Percentiles rank a stretch among this genome's conserved stretches.
phyloP scores from a whole-genome alignment of 1,140 invertebrate species.

The Centruroides vittatus region DNA sequence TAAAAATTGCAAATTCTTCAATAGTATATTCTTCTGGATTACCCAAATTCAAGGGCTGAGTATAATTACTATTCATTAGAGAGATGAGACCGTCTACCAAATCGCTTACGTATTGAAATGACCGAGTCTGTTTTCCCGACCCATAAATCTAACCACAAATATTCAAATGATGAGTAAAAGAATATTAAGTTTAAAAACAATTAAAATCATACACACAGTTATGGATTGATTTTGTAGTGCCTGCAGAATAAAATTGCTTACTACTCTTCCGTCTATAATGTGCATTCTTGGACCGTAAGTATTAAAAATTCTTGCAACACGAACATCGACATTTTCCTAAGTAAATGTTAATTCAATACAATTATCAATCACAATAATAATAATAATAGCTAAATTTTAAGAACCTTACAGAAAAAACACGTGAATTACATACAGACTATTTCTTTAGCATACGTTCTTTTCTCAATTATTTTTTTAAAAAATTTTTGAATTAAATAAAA shows the following conservation, averaged over 20 bases:
- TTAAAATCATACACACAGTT: conserved; percentile 44
- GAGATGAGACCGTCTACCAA: conserved; percentile 85
- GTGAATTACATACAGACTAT: too few relatives aligned
- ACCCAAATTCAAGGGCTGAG: conserved; percentile 86
- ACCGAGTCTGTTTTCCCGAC: conserved; percentile 87
- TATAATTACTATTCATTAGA: conserved; percentile 90
- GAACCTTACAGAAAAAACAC: too few relatives aligned
- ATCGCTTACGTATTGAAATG: conserved; percentile 97
- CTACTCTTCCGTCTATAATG: conserved; percentile 95
- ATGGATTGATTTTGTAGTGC: conserved; percentile 87
- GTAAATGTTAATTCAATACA: neutral
- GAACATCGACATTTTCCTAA: conserved; percentile 73
- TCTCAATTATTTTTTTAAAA: too few relatives aligned
- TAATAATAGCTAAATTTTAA: too few relatives aligned
- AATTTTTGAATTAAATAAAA: too few relatives aligned
- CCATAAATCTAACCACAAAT: conserved; percentile 60
- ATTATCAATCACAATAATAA: too few relatives aligned
- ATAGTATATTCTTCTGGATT: conserved; percentile 98
- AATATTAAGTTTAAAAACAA: too few relatives aligned
- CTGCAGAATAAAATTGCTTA: conserved; percentile 97
- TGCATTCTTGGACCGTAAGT: conserved; percentile 99
- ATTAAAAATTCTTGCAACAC: conserved; percentile 97
- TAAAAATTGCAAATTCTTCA: conserved; percentile 85
- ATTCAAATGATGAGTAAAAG: too few relatives aligned
- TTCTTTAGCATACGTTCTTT: too few relatives aligned